Conservation (phyloP, 2,113 vertebrate genomes). For the Panthera uncia region DNA sequence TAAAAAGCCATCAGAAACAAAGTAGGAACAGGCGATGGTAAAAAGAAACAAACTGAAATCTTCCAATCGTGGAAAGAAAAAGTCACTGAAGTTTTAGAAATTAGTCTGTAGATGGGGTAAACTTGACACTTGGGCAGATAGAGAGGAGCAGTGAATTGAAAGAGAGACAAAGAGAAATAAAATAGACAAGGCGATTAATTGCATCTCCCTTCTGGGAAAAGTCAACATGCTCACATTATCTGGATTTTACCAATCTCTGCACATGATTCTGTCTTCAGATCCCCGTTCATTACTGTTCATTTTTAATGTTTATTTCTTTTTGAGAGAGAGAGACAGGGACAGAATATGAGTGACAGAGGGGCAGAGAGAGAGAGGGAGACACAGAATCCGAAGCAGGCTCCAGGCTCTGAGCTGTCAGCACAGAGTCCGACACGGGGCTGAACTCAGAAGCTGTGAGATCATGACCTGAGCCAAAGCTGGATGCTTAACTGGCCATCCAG, state of each 20-base stretch:
- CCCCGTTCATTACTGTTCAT: not conserved
- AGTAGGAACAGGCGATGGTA: not conserved
- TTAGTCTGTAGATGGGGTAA: not conserved
- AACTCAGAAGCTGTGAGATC: not conserved
- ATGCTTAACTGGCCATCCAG: not conserved
- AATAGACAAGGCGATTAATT: not conserved
- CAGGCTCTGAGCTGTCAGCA: not conserved
- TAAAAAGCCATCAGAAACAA: not conserved
- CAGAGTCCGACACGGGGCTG: rapidly evolving
- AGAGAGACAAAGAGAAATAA: not conserved
- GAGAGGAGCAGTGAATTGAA: not conserved
- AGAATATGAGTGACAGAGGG: not conserved
- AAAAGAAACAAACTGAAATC: not conserved
- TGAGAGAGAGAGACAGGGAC: not conserved
- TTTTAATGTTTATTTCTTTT: not conserved
- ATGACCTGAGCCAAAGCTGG: not conserved
- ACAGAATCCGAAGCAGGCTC: not conserved
- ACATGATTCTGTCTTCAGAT: not conserved
- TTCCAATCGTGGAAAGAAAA: not conserved
- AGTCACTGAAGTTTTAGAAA: not conserved
- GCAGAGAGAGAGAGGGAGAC: not conserved
- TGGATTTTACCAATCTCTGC: not conserved
- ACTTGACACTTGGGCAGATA: not conserved
- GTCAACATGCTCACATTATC: no score
- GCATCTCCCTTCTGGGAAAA: not conserved